Base-by-base conservation (phyloP, 2,888 invertebrate species). In the Mesochorus sp. region DNA sequence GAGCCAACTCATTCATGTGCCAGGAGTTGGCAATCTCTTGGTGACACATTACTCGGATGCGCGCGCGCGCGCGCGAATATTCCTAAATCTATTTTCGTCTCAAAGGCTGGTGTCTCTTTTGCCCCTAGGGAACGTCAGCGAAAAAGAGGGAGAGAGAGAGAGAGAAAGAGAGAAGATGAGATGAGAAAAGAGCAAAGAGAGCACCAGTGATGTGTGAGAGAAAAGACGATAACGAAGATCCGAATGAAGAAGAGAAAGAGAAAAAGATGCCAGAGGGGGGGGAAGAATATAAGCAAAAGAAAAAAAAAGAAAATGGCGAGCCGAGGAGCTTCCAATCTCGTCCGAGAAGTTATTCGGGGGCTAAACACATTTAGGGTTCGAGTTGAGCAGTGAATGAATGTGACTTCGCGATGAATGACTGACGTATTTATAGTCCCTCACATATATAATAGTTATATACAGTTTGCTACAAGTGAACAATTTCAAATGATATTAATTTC, bases 1-100 rank as follows among this genome's bases (percentile, higher is more conserved):
- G 71, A 85, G 83, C 83, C 83, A 83, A 85, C 87, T 87, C 90
- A 90, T 90, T 90, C 90, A 90, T 90, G 88, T 87, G 83, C 85
- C 81, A 77, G 80, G 83, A 81, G 84, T 88, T 88, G 88, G 88
- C 88, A 87, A 84, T 78, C 80, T 49, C 73, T 79, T 72, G 80
- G 81, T 47, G 1, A 26, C 24, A 19, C 55, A 34, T 51, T 42
- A 19, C 44, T 68, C 31, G 57, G n/a, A 39, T 53, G 57, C 44
- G 80, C 81, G 87, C 88, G 84, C 71, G 39, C 51, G 42, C 83
- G 84, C 82, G 84, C 64, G 53, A 51, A 66, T 75, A 85, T 87
- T 87, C 86, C 86, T 84, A 85, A 86, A 86, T 88, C 88, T 89
- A 89, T 89, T 89, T 84, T 82, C 78, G 84, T 83, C 82, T 83